Conservation (phyloP, 2,888 invertebrate genomes). For the Protodeltote pygarga region DNA sequence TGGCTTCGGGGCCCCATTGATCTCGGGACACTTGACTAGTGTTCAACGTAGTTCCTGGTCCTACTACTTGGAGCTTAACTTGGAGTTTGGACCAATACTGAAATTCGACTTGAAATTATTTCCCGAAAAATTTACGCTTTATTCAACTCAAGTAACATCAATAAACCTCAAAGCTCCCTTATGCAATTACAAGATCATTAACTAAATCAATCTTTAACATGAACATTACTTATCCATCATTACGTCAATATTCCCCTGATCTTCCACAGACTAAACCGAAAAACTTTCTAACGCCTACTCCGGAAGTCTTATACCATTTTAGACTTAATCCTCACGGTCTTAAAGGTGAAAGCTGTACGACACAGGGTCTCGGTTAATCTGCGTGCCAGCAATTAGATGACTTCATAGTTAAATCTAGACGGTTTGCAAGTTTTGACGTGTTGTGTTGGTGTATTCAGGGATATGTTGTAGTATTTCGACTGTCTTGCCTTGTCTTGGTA, state of each 20-base stretch:
- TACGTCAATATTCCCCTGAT: conserved; percentile 38
- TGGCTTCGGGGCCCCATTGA: too few relatives aligned
- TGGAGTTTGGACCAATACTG: too few relatives aligned
- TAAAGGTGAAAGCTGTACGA: conserved; percentile 33
- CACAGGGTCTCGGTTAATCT: conserved; percentile 27
- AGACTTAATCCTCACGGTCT: conserved; percentile 4
- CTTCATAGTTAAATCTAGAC: conserved; percentile 45
- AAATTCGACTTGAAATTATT: too few relatives aligned
- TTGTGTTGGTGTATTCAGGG: conserved; percentile 4
- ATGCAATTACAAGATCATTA: too few relatives aligned
- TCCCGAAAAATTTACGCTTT: too few relatives aligned
- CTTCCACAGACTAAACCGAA: conserved; percentile 24
- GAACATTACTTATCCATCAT: conserved; percentile 26
- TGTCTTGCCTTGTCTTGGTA: too few relatives aligned
- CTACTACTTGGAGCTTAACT: too few relatives aligned
- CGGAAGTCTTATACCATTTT: conserved; percentile 3
- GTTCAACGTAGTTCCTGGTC: too few relatives aligned
- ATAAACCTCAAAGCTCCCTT: too few relatives aligned
- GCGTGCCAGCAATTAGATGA: conserved; percentile 40
- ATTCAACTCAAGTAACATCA: too few relatives aligned
- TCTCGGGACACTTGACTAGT: too few relatives aligned
- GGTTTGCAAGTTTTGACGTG: conserved; percentile 21
- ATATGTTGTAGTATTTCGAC: not conserved
- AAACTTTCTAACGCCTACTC: conserved; percentile 48
- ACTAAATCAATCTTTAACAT: too few relatives aligned